These are phyloP conservation scores for Atractosteus spatula DNA, from an alignment of 2,113 vertebrate species.

Conservation along the genomic window DNA sequence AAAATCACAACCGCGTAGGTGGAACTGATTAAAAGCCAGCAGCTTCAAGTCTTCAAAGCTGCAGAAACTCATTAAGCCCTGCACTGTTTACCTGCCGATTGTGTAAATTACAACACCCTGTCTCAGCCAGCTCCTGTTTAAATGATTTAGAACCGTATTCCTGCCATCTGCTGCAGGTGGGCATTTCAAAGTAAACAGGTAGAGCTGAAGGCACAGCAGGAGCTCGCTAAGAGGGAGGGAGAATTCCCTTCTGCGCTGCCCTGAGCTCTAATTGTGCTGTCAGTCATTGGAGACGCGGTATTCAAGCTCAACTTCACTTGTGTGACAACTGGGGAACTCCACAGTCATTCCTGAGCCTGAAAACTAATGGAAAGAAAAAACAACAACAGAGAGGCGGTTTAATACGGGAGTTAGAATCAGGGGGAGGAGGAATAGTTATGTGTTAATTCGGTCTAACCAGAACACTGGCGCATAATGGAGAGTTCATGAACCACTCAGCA, in stretches of 20 bases:
- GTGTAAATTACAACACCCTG: slow-evolving; percentile 3
- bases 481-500: too few relatives aligned
- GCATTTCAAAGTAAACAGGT: not conserved
- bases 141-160: not conserved
- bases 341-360: too few relatives aligned
- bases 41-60: not conserved
- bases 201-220: not conserved
- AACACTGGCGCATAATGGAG: too few relatives aligned
- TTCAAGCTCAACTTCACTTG: too few relatives aligned
- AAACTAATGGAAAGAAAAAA: too few relatives aligned
- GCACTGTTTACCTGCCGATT: not conserved
- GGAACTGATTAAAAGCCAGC: not conserved
- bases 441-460: too few relatives aligned
- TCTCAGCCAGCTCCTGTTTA: not conserved
- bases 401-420: not conserved
- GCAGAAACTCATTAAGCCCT: slow-evolving; percentile 10
- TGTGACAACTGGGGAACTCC: too few relatives aligned
- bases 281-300: not conserved
- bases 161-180: not conserved
- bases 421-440: not conserved
- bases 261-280: not conserved
- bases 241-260: not conserved
- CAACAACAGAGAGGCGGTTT: too few relatives aligned
- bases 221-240: not conserved
- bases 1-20: not conserved